Evolutionary conservation across 1,140 invertebrate genomes (phyloP).

Genomic region (Trichonephila inaurata): DNA sequence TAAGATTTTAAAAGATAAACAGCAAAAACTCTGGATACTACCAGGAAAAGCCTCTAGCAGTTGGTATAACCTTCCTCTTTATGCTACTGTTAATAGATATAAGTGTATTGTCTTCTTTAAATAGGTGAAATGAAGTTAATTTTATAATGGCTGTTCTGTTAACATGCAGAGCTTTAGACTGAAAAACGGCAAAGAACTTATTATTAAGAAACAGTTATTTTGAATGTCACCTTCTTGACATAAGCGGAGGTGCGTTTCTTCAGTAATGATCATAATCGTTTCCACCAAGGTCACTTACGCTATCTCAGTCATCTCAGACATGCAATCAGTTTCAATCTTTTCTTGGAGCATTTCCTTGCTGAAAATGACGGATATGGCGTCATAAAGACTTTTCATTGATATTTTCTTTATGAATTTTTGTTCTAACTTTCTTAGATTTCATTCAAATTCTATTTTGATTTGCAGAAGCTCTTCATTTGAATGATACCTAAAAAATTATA

Average conservation of each 20-base stretch:
- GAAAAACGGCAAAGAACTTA: not conserved
- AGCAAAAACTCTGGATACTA: too few relatives aligned
- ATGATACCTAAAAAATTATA: not conserved
- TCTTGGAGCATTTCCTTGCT: not conserved
- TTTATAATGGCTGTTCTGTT: too few relatives aligned
- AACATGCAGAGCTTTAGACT: too few relatives aligned
- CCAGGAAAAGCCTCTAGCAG: too few relatives aligned
- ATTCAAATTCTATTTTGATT: not conserved
- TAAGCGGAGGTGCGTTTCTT: not conserved
- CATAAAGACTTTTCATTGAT: not conserved
- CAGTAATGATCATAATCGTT: not conserved
- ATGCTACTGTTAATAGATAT: too few relatives aligned
- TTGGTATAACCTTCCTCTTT: too few relatives aligned
- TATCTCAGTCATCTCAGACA: not conserved
- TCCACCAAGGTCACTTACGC: not conserved
- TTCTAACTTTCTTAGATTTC: not conserved
- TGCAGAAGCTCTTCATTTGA: not conserved
- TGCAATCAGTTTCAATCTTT: not conserved
- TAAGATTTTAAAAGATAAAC: too few relatives aligned
- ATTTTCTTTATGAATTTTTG: not conserved
- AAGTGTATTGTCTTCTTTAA: too few relatives aligned
- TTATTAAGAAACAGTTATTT: not conserved
- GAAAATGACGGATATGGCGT: not conserved
- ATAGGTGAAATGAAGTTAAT: too few relatives aligned
- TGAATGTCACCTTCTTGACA: constrained; percentile 10